Percentiles rank a stretch among this genome's conserved stretches.
phyloP scores from a whole-genome alignment of 2,113 vertebrate species.

The Esox niger region DNA sequence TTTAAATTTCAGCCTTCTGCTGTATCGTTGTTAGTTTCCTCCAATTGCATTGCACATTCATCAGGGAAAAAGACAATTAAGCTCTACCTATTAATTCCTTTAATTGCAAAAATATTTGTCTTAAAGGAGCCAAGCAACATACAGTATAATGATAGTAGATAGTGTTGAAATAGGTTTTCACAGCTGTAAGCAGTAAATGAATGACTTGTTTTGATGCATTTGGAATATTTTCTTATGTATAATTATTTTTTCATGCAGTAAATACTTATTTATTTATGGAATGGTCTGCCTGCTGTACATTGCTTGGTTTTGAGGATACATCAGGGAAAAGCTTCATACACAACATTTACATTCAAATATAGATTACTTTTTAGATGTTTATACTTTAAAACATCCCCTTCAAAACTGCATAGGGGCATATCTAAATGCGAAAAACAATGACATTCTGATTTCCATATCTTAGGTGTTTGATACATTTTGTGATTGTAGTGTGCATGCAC shows the following conservation, averaged over 20 bases:
- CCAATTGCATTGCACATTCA: slow-evolving; percentile 54
- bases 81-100: not conserved
- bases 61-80: slow-evolving; percentile 4
- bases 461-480: not conserved
- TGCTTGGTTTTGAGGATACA: not conserved
- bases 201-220: not conserved
- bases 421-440: too few species aligned
- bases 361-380: not conserved
- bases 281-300: not conserved
- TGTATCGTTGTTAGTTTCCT: slow-evolving; percentile 17
- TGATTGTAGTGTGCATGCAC: not conserved
- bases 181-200: not conserved
- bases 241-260: not conserved
- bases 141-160: not conserved
- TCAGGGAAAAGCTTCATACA: not conserved
- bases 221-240: not conserved
- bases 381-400: not conserved
- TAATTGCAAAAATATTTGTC: not conserved
- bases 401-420: too few species aligned
- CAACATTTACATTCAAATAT: not conserved
- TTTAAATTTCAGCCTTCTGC: slow-evolving; percentile 9
- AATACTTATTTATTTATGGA: not conserved
- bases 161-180: not conserved
- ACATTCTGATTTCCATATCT: not conserved
- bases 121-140: not conserved